Evolutionary conservation across 2,797 vertebrate species (phyloP).

Genomic region (Tiaroga cobitis): DNA sequence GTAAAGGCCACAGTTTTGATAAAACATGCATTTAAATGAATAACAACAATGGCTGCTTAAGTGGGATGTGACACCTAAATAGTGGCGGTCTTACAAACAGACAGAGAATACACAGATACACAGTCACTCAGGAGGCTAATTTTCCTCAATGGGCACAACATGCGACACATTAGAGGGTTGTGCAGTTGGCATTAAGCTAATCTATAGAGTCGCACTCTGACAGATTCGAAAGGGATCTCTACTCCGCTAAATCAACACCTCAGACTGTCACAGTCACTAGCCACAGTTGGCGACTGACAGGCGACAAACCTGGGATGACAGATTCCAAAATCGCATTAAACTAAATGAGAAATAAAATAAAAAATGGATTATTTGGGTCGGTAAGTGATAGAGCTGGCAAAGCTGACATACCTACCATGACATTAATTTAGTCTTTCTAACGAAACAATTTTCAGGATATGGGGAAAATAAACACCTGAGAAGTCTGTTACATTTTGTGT

Average conservation of each 20-base stretch:
- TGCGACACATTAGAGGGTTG: constrained; percentile 63
- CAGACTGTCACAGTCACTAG: constrained; percentile 66
- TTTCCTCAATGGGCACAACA: constrained; percentile 50
- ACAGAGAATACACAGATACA: constrained; percentile 16
- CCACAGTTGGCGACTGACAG: constrained; percentile 72
- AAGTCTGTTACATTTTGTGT: constrained; percentile 35
- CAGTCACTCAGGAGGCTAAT: constrained; percentile 39
- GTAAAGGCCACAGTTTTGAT: constrained; percentile 1
- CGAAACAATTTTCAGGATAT: constrained; percentile 54
- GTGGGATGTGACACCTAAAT: neutral
- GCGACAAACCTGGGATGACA: constrained; percentile 78
- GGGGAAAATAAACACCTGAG: constrained; percentile 68
- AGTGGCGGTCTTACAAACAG: constrained; percentile 10
- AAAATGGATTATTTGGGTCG: constrained; percentile 71
- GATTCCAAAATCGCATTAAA: constrained; percentile 80
- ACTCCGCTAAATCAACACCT: constrained; percentile 68
- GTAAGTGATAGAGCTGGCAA: constrained; percentile 61
- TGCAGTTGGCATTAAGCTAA: constrained; percentile 68
- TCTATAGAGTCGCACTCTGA: constrained; percentile 56
- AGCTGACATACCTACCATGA: constrained; percentile 76
- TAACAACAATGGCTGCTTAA: neutral
- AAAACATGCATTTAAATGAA: constrained; percentile 15
- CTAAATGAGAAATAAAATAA: constrained; percentile 63
- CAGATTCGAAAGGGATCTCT: constrained; percentile 62
- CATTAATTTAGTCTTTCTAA: constrained; percentile 76